Evolutionary conservation across 2,797 vertebrate species (phyloP), one percentile per base, ranked within the genome.

Genomic region (Adelosebastes latens): DNA sequence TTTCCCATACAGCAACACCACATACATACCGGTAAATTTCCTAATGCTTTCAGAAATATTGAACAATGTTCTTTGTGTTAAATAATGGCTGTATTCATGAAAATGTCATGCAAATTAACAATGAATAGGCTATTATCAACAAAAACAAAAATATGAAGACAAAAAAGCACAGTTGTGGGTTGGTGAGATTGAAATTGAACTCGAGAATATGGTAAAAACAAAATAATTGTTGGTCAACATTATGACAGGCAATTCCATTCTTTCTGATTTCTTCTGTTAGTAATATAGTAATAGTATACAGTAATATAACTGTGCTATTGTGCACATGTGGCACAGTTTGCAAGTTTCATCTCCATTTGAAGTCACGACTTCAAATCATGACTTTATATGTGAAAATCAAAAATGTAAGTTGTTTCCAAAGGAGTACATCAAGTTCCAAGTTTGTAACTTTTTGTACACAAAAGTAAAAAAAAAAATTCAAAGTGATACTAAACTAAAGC

Each of bases 1-100:
- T 72, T 84, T 87, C 77, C 74, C 85, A 74, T 68, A 82, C 42
- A 61, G 25, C 18, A 14, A 42, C n/a, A 6, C 13, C 6, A 53
- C 13, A 49, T 27, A 20, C 3, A n/a, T 56, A 27, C 8, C n/a
- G 18, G 56, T 46, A 75, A 4, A 72, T 73, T 6, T 65, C 16
- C 12, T 20, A 11, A 60, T 29, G 2, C 31, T 70, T 69, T 73
- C 39, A 53, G 20, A 52, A 56, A 65, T 71, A 67, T 4, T 34
- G 46, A 62, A 49, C 62, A 34, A 18, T 14, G 20, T n/a, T 2
- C 14, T 5, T 2, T 36, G 9, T 62, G n/a, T 59, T 65, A 11
- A 16, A 29, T 62, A 20, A 39, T 18, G 25, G 8, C 32, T 20
- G 29, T 1, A 24, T 65, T 52, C 55, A 29, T 22, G 11, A 63